Base-by-base conservation (phyloP, 2,888 invertebrate genomes). In the Zootermopsis nevadensis region DNA sequence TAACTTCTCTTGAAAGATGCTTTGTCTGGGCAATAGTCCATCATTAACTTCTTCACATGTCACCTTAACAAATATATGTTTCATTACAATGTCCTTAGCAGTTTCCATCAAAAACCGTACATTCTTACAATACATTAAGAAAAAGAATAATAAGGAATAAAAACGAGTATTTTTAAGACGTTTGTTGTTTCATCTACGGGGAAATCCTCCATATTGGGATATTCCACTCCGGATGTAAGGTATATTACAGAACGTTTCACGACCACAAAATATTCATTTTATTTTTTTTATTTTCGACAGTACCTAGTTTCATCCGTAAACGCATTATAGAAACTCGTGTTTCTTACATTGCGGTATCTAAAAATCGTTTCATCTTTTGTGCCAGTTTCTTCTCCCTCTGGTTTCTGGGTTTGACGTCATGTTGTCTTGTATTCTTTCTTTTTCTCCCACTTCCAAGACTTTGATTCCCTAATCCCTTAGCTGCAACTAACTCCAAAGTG, bases 391-490 rank as follows among this genome's bases (percentile, higher is more conserved):
- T 7, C 31, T 35, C 72, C 35, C 72, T 31, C 35, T 72, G 72
- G 35, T 35, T 72, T 33, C 7, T 67, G 67, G 31, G 15, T 35
- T 72, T 72, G 8, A 35, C 6, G 7, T 72, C 35, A 8, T 55
- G 77, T 55, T 35, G 38, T 24, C 31, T 33, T 27, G 30, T 35
- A 27, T 48, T 79, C 60, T 55, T 60, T 79, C 30, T 24, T 12
- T 60, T 79, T 33, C 60, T 7, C 6, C 35, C 15, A 53, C 48
- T 24, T 77, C 60, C 31, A 24, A 8, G 31, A 19, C 24, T 8
- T 60, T 60, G 31, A 60, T 60, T 60, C 55, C 55, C 22, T 4
- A 72, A 72, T 72, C 72, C 35, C 72, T 72, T 22, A 22, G 72
- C 35, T 72, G 38, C 35, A 22, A 35, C 2, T 31, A 30, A 30